These are phyloP conservation scores for Ascidia mentula DNA, from an alignment of 23 tunicate species.

Conservation along the genomic window DNA sequence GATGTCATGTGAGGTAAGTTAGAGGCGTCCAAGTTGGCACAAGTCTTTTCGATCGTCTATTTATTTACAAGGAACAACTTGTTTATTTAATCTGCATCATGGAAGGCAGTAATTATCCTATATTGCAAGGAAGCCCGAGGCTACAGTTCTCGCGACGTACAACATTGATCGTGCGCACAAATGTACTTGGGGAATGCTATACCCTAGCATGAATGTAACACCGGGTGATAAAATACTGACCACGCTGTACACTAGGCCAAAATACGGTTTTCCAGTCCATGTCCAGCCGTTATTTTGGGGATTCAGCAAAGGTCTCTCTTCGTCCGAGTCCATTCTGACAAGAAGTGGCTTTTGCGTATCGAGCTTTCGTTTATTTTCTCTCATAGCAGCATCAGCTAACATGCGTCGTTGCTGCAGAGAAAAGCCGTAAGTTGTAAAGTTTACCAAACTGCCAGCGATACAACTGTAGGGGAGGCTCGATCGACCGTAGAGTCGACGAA, in stretches of 20 bases:
- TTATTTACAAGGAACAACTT: background rate
- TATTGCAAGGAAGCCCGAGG: background rate
- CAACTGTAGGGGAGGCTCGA: background rate
- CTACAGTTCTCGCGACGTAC: background rate
- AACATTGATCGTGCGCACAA: background rate
- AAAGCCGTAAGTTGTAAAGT: background rate
- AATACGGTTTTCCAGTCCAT: conserved; percentile 75
- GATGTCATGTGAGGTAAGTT: too few species aligned
- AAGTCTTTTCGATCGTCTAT: background rate
- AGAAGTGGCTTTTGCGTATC: background rate
- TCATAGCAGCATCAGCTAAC: conserved; percentile 13
- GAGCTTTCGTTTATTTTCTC: conserved; percentile 31
- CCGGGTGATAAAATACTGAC: conserved; percentile 38
- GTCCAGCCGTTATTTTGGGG: conserved; percentile 64
- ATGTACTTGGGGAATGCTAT: background rate
- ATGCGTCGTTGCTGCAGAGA: conserved; percentile 40
- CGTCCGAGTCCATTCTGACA: conserved; percentile 1
- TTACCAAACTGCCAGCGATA: background rate
- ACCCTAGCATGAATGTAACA: too few species aligned
- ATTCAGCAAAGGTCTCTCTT: conserved; percentile 28
- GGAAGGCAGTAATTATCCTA: background rate
- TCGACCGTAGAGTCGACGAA: background rate
- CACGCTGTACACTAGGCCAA: conserved; percentile 50
- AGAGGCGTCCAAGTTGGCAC: too few species aligned
- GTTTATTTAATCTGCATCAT: conserved; percentile 1